A percentile compares a stretch with the other conserved stretches of the same genome.
phyloP scores from a whole-genome alignment of 2,113 vertebrate genomes.

The Plecotus auritus region DNA sequence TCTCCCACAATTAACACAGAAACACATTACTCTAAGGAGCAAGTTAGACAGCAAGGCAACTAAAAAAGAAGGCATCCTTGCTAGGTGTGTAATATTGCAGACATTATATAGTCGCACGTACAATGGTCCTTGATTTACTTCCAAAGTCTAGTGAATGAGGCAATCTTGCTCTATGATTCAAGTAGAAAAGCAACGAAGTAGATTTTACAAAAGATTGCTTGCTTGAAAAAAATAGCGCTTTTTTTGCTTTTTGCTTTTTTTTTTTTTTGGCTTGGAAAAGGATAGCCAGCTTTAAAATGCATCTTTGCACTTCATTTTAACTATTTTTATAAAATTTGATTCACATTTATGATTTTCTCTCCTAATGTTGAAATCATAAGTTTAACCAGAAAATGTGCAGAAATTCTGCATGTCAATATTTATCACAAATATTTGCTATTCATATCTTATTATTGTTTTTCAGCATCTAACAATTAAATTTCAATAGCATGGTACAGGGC shows the following conservation, averaged over 20 bases:
- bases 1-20: constrained; percentile 35
- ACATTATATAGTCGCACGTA: constrained; percentile 47
- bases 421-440: background rate
- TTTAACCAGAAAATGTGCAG: background rate
- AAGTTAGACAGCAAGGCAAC: constrained; percentile 33
- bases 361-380: background rate
- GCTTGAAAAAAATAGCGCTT: constrained; percentile 25
- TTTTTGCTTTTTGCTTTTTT: background rate
- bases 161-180: background rate
- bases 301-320: constrained; percentile 18
- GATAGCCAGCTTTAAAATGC: constrained; percentile 38
- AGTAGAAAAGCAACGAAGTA: constrained; percentile 36
- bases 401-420: background rate
- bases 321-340: constrained; percentile 14
- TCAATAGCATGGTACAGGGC: background rate
- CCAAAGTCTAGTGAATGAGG: constrained; percentile 2
- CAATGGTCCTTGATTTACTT: constrained; percentile 53
- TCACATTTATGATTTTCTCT: background rate
- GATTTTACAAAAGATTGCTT: constrained; percentile 38
- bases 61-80: constrained; percentile 24
- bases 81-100: constrained; percentile 38
- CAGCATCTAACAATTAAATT: background rate
- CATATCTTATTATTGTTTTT: background rate
- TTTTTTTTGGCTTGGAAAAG: background rate
- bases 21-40: background rate